These are phyloP conservation scores for Drosophila mauritiana DNA, from an alignment of 1,140 invertebrate species.

Conservation along the genomic window DNA sequence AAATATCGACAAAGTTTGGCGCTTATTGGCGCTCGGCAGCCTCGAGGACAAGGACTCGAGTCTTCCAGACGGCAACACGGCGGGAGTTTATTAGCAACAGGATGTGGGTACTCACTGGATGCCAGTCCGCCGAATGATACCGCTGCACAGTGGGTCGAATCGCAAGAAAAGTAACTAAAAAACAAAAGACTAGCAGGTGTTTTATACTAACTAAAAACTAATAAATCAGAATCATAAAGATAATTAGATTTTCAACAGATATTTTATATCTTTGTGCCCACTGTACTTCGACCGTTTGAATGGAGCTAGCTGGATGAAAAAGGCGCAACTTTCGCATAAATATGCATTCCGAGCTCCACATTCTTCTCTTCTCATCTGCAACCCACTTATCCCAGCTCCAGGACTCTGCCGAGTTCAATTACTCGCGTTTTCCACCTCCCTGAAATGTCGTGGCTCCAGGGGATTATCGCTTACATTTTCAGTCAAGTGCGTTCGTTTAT, in stretches of 20 bases:
- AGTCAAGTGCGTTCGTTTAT: slow-evolving; percentile 74
- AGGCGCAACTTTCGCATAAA: slow-evolving; percentile 74
- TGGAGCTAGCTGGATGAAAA: slow-evolving; percentile 36
- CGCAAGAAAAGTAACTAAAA: background rate
- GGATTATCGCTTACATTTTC: slow-evolving; percentile 80
- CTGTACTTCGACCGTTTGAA: slow-evolving; percentile 42
- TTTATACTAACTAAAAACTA: too few relatives aligned
- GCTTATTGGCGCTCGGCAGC: slow-evolving; percentile 49
- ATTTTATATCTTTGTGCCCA: background rate
- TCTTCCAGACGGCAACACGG: slow-evolving; percentile 27
- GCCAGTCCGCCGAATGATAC: slow-evolving; percentile 15
- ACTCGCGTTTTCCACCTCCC: slow-evolving; percentile 52
- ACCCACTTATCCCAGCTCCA: slow-evolving; percentile 21
- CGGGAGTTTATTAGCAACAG: slow-evolving; percentile 79
- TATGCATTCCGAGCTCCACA: slow-evolving; percentile 40
- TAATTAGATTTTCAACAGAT: too few relatives aligned
- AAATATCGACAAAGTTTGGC: slow-evolving; percentile 79
- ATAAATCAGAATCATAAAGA: too few relatives aligned
- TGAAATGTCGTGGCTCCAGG: slow-evolving; percentile 53
- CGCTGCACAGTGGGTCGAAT: slow-evolving; percentile 17
- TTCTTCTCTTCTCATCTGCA: slow-evolving; percentile 1
- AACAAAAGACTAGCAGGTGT: background rate
- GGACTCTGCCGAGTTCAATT: slow-evolving; percentile 66
- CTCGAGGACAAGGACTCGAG: slow-evolving; percentile 34
- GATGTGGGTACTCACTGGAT: slow-evolving; percentile 41